Evolutionary conservation across 64 coral and sea anemone genomes (phyloP).

Genomic region (Astreopora myriophthalma): DNA sequence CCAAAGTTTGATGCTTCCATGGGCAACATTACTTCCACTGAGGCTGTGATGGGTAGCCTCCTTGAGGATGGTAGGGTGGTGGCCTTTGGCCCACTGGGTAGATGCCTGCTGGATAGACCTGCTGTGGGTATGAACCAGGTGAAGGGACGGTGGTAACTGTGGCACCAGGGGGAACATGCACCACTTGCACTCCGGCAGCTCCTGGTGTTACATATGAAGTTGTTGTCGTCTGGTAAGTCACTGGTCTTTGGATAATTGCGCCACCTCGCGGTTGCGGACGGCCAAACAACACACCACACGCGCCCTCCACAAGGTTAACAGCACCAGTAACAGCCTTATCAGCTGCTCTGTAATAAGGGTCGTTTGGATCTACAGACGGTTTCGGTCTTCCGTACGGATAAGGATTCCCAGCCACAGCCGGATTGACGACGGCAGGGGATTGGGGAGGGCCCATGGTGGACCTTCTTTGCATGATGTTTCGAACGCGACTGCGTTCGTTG

Average conservation of each 20-base stretch:
- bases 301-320: slow-evolving; percentile 73
- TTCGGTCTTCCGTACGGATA: slow-evolving; percentile 86
- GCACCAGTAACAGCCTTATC: slow-evolving; percentile 80
- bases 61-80: slow-evolving; percentile 3
- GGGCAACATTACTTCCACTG: not conserved
- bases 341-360: slow-evolving; percentile 50
- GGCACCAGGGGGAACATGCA: slow-evolving; percentile 49
- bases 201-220: slow-evolving; percentile 22
- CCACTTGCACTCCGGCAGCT: slow-evolving; percentile 18
- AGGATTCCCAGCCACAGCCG: slow-evolving; percentile 56
- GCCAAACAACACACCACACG: slow-evolving; percentile 57
- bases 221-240: slow-evolving; percentile 53
- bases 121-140: not conserved
- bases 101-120: slow-evolving; percentile 17
- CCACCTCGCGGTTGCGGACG: slow-evolving; percentile 46
- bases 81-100: slow-evolving; percentile 27
- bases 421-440: slow-evolving; percentile 8
- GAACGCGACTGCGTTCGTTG: slow-evolving; percentile 68
- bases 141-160: slow-evolving; percentile 45
- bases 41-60: slow-evolving; percentile 8
- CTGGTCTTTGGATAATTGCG: slow-evolving; percentile 48
- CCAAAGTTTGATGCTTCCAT: not conserved
- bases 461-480: slow-evolving; percentile 76
- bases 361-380: slow-evolving; percentile 64
- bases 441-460: slow-evolving; percentile 59